phyloP scores from a whole-genome alignment of 2,113 vertebrate species.

The Silurus asotus region DNA sequence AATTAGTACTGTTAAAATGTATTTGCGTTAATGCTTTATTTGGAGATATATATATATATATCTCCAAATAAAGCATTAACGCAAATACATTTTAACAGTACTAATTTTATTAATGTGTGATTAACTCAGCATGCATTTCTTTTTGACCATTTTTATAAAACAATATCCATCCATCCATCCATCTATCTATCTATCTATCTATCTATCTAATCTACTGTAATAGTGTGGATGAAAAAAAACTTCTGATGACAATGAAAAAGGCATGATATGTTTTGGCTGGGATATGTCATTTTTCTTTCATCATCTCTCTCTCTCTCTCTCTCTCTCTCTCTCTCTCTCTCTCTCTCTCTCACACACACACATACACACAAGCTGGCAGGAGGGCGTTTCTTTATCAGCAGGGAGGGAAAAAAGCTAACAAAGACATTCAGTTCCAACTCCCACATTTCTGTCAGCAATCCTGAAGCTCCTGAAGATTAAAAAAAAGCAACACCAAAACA shows the following conservation, averaged over 20 bases:
- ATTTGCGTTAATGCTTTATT: too few species aligned
- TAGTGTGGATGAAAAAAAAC: not conserved
- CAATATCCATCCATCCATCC: too few species aligned
- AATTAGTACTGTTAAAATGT: too few species aligned
- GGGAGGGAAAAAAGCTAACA: constrained; percentile 28
- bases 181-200: too few species aligned
- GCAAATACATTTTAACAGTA: too few species aligned
- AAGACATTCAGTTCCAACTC: constrained; percentile 30
- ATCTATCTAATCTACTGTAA: too few species aligned
- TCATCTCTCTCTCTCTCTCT: not conserved
- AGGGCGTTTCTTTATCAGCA: not conserved
- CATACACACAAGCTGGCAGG: constrained; percentile 18
- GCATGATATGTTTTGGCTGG: not conserved
- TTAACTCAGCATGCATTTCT: too few species aligned
- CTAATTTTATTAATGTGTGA: too few species aligned
- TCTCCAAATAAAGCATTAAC: too few species aligned
- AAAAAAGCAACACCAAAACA: not conserved
- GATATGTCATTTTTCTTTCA: not conserved
- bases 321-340: not conserved
- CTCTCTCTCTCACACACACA: not conserved
- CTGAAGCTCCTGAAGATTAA: not conserved
- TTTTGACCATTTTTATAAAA: too few species aligned
- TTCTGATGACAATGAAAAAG: not conserved
- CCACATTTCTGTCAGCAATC: constrained; percentile 32
- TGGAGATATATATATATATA: too few species aligned